Conservation (phyloP, 2,888 invertebrate genomes). For the Eupithecia centaureata region DNA sequence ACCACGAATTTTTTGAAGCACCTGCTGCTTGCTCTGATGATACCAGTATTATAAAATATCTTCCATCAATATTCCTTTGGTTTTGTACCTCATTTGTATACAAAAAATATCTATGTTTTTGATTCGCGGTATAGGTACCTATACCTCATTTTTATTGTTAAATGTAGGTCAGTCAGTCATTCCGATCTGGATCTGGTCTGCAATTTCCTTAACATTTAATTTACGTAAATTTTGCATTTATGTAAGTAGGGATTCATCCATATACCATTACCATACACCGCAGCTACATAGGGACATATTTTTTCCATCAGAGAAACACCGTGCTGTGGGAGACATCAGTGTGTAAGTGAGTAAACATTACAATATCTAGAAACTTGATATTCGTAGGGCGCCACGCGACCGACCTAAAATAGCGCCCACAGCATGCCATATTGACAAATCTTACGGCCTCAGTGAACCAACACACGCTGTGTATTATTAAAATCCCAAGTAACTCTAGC, state of each 20-base stretch:
- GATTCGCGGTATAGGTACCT: too few relatives aligned
- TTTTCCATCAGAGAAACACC: not conserved
- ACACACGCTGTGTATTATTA: constrained; percentile 82
- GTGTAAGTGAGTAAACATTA: constrained; percentile 62
- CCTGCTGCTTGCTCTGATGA: too few relatives aligned
- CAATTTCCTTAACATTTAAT: not conserved
- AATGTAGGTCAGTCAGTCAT: not conserved
- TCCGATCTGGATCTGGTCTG: not conserved
- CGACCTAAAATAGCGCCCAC: constrained; percentile 78
- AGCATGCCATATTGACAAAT: constrained; percentile 81
- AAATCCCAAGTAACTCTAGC: constrained; percentile 80
- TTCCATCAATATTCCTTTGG: too few relatives aligned
- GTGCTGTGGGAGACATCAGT: constrained; percentile 22
- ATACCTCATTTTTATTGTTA: too few relatives aligned
- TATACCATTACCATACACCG: not conserved
- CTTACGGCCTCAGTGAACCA: constrained; percentile 80
- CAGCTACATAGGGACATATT: not conserved
- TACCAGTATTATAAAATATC: too few relatives aligned
- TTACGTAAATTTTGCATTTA: too few relatives aligned
- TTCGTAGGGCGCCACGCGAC: constrained; percentile 65
- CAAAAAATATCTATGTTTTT: too few relatives aligned
- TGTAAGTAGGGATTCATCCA: too few relatives aligned
- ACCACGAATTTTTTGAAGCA: too few relatives aligned
- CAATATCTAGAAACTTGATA: constrained; percentile 72
- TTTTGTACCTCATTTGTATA: too few relatives aligned